Percentiles rank a stretch among this genome's conserved stretches.
Conservation (phyloP, 2,888 invertebrate genomes). For the Euphydryas editha region DNA sequence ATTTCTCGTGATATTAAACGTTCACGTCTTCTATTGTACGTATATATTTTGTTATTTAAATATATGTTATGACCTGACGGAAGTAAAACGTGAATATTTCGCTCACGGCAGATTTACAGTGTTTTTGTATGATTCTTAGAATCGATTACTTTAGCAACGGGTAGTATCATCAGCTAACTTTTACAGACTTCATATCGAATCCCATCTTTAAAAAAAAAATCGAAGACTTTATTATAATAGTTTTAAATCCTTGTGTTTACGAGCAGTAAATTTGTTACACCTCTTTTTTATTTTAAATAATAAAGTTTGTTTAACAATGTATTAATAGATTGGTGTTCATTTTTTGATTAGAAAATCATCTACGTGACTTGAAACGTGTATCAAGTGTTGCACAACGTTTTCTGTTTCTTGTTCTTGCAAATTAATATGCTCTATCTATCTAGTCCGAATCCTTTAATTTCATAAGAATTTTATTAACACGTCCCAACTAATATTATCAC, state of each 20-base stretch:
- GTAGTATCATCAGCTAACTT: conserved; percentile 16
- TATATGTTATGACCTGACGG: neutral
- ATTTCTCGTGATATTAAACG: conserved; percentile 11
- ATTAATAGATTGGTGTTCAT: conserved; percentile 29
- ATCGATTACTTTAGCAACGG: conserved; percentile 16
- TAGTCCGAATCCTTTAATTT: neutral
- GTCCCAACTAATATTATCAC: neutral
- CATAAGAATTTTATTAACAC: neutral
- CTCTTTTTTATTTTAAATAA: conserved; percentile 37
- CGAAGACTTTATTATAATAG: neutral
- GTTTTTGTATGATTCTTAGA: conserved; percentile 9
- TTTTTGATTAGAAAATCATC: conserved; percentile 33
- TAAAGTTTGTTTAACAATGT: conserved; percentile 34
- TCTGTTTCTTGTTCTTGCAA: neutral
- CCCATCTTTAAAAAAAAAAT: conserved; percentile 14
- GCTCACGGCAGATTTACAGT: conserved; percentile 7
- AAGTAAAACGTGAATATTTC: neutral
- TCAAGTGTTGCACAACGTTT: conserved; percentile 49
- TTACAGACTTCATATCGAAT: conserved; percentile 12
- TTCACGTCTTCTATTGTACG: neutral
- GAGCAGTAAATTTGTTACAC: conserved; percentile 40
- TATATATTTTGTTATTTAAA: neutral
- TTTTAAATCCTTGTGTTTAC: conserved; percentile 49
- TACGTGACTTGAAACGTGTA: conserved; percentile 47
- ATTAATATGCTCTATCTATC: conserved; percentile 8